Evolutionary conservation across 2,797 vertebrate genomes (phyloP).

Genomic region (Lagodon rhomboides): DNA sequence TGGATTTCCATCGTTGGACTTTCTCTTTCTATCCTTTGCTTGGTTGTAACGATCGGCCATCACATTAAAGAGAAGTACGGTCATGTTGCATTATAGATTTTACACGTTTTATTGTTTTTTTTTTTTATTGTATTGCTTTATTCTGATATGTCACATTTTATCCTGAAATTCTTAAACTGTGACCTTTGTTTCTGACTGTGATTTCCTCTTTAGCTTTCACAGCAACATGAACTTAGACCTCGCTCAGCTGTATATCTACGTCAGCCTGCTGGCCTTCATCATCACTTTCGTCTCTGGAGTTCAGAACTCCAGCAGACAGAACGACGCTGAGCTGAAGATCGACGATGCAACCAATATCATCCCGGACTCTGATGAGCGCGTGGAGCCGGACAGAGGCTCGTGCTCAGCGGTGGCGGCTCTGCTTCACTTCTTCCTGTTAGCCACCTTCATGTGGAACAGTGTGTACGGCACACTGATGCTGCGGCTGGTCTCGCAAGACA

Average conservation of each 20-base stretch:
- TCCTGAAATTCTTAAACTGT: too few relatives aligned
- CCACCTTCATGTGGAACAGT: conserved; percentile 80
- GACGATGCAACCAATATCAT: rapidly evolving
- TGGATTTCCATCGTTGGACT: conserved; percentile 76
- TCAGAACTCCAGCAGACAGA: conserved; percentile 63
- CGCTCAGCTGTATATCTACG: conserved; percentile 80
- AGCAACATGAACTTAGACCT: conserved; percentile 58
- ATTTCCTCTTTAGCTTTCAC: too few relatives aligned
- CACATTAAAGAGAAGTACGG: conserved; percentile 78
- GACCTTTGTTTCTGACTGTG: too few relatives aligned
- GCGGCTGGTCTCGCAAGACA: conserved; percentile 67
- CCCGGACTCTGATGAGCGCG: background rate
- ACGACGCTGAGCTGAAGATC: rapidly evolving
- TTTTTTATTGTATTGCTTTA: too few relatives aligned
- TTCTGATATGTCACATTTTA: too few relatives aligned
- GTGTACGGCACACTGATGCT: conserved; percentile 78
- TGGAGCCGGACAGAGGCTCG: background rate
- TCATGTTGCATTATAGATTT: too few relatives aligned
- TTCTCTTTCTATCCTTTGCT: conserved; percentile 77
- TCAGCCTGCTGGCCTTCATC: conserved; percentile 84
- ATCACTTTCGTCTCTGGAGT: conserved; percentile 84
- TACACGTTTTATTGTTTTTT: too few relatives aligned
- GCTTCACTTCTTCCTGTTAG: conserved; percentile 85
- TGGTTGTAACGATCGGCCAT: conserved; percentile 81
- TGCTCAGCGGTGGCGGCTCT: conserved; percentile 73